Conservation (phyloP, 2,113 vertebrate species). For the Saguinus imperator region DNA sequence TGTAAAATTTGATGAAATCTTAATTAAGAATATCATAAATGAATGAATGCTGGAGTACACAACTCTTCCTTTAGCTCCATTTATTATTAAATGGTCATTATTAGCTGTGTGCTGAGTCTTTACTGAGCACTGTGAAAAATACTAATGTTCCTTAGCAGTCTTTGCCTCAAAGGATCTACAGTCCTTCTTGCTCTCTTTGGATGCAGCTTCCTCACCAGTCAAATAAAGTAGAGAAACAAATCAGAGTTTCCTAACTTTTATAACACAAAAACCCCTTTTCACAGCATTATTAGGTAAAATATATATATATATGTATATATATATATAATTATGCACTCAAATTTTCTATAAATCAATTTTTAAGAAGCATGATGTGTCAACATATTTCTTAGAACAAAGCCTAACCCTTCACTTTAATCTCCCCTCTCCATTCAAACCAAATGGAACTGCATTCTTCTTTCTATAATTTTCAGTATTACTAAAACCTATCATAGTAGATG, state of each 20-base stretch:
- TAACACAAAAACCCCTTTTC: neutral
- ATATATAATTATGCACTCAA: neutral
- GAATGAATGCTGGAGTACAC: neutral
- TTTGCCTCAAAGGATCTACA: neutral
- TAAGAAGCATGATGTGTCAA: neutral
- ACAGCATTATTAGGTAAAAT: neutral
- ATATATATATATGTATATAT: no score
- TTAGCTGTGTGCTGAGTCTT: neutral
- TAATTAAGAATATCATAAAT: neutral
- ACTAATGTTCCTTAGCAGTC: neutral
- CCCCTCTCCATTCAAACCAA: neutral
- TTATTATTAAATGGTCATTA: neutral
- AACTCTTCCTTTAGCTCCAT: neutral
- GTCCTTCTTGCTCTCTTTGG: neutral
- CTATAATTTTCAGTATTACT: neutral
- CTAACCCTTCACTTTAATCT: neutral
- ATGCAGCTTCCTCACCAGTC: neutral
- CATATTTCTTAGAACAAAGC: neutral
- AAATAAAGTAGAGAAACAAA: neutral
- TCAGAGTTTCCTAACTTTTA: neutral
- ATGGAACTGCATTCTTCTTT: neutral
- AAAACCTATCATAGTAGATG: neutral
- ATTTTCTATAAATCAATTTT: neutral
- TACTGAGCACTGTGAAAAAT: neutral
- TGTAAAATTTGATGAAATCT: neutral